Evolutionary conservation across 2,797 vertebrate genomes (phyloP), one percentile per base, ranked within the genome.

Genomic region (Lates japonicus): DNA sequence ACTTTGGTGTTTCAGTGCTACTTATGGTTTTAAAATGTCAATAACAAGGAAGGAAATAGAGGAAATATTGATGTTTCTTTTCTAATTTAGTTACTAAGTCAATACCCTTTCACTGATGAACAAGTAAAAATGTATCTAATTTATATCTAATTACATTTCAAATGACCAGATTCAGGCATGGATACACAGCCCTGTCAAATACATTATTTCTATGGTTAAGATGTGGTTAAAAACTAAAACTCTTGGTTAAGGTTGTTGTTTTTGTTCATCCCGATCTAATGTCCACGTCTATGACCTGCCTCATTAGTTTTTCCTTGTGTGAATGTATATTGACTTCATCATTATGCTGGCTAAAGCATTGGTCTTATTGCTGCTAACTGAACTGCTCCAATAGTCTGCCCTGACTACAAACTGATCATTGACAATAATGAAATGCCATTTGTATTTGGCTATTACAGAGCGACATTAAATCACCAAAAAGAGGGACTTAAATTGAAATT

Each of bases 351-450:
- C 54, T 55, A 37, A 46, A 44, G 59, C 17, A 51, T 80, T 76
- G 70, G 16, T 77, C 51, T 64, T 33, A 66, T 44, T 46, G 37
- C 52, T 1, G 4, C 17, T 63, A 55, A 75, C 58, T 70, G 63
- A 73, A 68, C 59, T 66, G 16, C 68, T 69, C 67, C 13, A 59
- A 17, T 16, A 39, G 41, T 74, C 63, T 66, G 55, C 67, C 58
- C 51, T 55, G 6, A 5, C 37, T 73, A 74, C 37, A 62, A 79
- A 71, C 20, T 74, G 41, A 84, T 80, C 82, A 83, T 74, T 75
- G 73, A 68, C 70, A 52, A 65, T n/a, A 80, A 63, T 44, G 31
- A 77, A 42, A 20, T 66, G 31, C 39, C 12, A 41, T 49, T 71
- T 71, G 19, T 41, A 10, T 64, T 62, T 25, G 19, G 44, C n/a